Percentiles rank a stretch among this genome's conserved stretches.
These are phyloP conservation scores for Ceramica pisi DNA, from an alignment of 2,888 invertebrate species.

Conservation along the genomic window DNA sequence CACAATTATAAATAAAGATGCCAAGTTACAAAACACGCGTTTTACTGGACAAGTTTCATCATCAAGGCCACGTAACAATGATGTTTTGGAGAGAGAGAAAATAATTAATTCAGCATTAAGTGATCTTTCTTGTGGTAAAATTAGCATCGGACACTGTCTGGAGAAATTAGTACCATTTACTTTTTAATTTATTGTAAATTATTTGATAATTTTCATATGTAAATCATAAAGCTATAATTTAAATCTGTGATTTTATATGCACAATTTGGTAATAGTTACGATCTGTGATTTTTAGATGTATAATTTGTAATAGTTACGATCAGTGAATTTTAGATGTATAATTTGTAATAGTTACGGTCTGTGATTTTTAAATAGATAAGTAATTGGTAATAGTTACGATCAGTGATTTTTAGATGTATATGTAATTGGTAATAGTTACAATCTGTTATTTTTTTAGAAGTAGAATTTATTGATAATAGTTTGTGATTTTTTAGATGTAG, in stretches of 20 bases:
- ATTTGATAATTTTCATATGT: constrained; percentile 17
- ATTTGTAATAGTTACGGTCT: neutral
- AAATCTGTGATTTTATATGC: constrained; percentile 17
- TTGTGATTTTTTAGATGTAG: constrained; percentile 19
- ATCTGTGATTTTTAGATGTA: constrained; percentile 22
- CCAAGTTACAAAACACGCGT: constrained; percentile 17
- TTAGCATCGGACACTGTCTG: constrained; percentile 18
- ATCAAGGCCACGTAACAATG: constrained; percentile 11
- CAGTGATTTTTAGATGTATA: constrained; percentile 6
- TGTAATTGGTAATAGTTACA: constrained; percentile 13
- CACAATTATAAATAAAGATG: constrained; percentile 13
- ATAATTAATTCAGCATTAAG: constrained; percentile 8
- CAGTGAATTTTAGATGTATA: constrained; percentile 6
- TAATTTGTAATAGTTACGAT: constrained; percentile 19
- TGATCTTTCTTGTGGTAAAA: constrained; percentile 10
- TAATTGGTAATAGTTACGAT: constrained; percentile 17
- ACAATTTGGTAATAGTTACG: constrained; percentile 16
- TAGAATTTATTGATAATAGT: constrained; percentile 14
- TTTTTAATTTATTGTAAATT: constrained; percentile 11
- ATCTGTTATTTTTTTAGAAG: constrained; percentile 17
- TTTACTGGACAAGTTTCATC: constrained; percentile 7
- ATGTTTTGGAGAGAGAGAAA: constrained; percentile 7
- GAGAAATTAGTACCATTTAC: constrained; percentile 23
- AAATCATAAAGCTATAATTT: constrained; percentile 16
- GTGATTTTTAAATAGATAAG: neutral